Base-by-base conservation (phyloP, 2,113 vertebrate genomes). In the Clarias batrachus region DNA sequence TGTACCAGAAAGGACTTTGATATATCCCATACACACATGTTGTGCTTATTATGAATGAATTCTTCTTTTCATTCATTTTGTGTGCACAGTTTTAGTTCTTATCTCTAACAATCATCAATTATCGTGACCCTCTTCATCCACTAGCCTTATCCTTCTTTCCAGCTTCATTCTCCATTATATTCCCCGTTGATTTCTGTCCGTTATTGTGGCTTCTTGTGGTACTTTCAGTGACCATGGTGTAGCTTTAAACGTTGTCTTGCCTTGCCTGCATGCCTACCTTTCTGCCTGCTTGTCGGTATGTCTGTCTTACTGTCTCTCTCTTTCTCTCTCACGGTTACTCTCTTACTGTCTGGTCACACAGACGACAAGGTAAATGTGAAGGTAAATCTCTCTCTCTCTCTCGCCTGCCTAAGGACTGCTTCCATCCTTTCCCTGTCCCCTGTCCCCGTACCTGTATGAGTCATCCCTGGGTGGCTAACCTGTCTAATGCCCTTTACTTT, bases 221-320 rank as follows among this genome's bases (percentile, higher is more conserved):
- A 85, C 71, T 85, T 84, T 87, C 81, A 84, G 84, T 81, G 37
- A 60, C 63, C 66, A 62, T 84, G 87, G 56, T 80, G 81, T 84
- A 84, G 81, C 71, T 41, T 74, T 90, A 87, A 90, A 74, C 83
- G 33, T 87, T 84, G 83, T 88, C 62, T 86, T 76, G 85, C 84
- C 93, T 93, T 91, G 90, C 92, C 93, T 94, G 94, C 94, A 91
- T 91, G 92, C 93, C 93, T 90, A 91, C 94, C 94, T 95, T 92
- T 93, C 93, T 92, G 93, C 93, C 91, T 94, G 93, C 94, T 91
- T 92, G 92, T 94, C 91, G 87, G 93, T 91, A 91, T 95, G 93
- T 95, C 94, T 94, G 94, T 96, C 94, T 96, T 93, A 94, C 94
- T 95, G 94, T 95, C 94, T 96, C 91, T 96, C 94, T 96, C 91